Evolutionary conservation across 2,888 invertebrate species (phyloP), one percentile per base, ranked within the genome.

Genomic region (Macrosiphum euphorbiae): DNA sequence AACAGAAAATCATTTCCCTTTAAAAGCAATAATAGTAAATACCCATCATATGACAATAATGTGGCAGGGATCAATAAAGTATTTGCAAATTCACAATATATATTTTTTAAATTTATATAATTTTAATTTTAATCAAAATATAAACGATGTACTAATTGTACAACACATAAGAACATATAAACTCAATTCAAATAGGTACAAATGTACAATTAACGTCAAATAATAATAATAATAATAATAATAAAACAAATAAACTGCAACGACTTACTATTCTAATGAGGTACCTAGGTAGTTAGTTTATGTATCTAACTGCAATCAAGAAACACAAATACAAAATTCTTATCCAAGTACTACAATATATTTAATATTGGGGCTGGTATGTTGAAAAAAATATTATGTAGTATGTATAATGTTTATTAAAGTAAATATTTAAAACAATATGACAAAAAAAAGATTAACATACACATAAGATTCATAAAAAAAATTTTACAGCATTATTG

Each of bases 161-260:
- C 88, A 92, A 92, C 84, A 93, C 89, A 89, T 47, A 47, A 61
- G 24, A 58, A 52, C 88, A 89, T 84, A 89, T 84, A 89, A 92
- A 88, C 88, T 78, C 24, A 88, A 20, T 52, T 84, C 50, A 84
- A 89, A 88, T 55, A 84, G 84, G 78, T 84, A 84, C 78, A 92
- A 87, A 84, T 55, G 78, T 84, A 84, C 78, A 92, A 87, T 92
- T 55, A 93, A 93, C 92, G 3, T 93, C 84, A 89, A 78, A 84
- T 20, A 84, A 90, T 78, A 90, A 90, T 52, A 90, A 47, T 90
- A 85, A 90, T 84, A 90, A 90, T 90, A 91, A 85, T 91, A 88
- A 92, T 58, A 86, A 86, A 92, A 92, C 52, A 88, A 92, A 78
- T 78, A 78, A 92, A 92, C 92, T 88, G 67, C 52, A 88, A 92